Evolutionary conservation across 1,140 invertebrate genomes (phyloP).

Genomic region (Mizuhopecten yessoensis): DNA sequence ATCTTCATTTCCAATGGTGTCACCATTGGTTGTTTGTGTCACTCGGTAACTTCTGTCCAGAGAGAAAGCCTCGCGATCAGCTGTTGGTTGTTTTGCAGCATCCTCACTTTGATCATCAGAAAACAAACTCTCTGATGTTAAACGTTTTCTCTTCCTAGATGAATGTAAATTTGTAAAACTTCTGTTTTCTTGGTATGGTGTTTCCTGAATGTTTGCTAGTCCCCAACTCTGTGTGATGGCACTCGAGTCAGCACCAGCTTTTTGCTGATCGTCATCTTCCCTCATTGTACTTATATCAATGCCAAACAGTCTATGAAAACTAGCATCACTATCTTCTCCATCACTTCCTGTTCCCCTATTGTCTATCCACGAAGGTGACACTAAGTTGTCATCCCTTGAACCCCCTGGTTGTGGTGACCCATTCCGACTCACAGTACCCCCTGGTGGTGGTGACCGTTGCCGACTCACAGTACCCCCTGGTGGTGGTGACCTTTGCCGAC

Average conservation of each 20-base stretch:
- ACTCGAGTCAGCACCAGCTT: not conserved
- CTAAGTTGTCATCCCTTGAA: not conserved
- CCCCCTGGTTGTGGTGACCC: not conserved
- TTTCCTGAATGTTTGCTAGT: not conserved
- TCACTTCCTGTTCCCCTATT: not conserved
- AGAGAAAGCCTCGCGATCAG: not conserved
- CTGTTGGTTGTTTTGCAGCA: not conserved
- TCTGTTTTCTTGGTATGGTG: not conserved
- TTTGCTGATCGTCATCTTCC: not conserved
- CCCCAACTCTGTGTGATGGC: not conserved
- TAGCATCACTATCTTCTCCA: constrained; percentile 7
- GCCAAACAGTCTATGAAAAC: constrained; percentile 3
- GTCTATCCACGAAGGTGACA: not conserved
- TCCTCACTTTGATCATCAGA: not conserved
- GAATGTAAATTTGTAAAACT: not conserved
- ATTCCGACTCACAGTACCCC: too few relatives aligned
- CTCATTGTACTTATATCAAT: not conserved
- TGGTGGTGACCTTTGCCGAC: too few relatives aligned
- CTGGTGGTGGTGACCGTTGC: too few relatives aligned
- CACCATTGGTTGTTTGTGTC: not conserved
- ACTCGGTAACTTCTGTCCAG: not conserved
- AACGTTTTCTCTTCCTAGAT: not conserved
- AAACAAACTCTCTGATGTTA: not conserved
- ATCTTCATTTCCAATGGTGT: not conserved
- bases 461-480: too few relatives aligned